These are phyloP conservation scores for Diplosoma virens DNA, from an alignment of 23 tunicate genomes.

Conservation along the genomic window DNA sequence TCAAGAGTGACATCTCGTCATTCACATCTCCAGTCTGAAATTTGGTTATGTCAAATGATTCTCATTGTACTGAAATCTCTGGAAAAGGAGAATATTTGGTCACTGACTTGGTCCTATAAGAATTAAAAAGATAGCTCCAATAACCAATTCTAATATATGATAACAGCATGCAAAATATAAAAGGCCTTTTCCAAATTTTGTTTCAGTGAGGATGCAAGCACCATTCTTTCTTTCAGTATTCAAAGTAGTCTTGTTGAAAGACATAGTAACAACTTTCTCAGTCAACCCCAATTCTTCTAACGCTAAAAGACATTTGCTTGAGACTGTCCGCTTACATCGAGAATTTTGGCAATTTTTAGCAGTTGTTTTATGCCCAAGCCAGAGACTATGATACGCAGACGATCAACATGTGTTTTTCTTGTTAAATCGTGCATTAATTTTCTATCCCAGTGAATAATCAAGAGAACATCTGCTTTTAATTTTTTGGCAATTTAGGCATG, in stretches of 20 bases:
- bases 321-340: constrained; percentile 3
- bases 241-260: constrained; percentile 1
- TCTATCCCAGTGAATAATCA: constrained; percentile 26
- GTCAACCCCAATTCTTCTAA: constrained; percentile 22
- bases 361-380: constrained; percentile 11
- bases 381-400: constrained; percentile 10
- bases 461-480: background rate
- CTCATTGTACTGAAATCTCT: constrained; percentile 16
- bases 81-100: constrained; percentile 20
- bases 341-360: constrained; percentile 24
- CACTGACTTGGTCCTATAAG: background rate
- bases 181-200: background rate
- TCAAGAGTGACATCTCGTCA: background rate
- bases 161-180: background rate
- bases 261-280: constrained; percentile 24
- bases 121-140: constrained; percentile 14
- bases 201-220: constrained; percentile 14
- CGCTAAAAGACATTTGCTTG: constrained; percentile 27
- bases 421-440: constrained; percentile 22
- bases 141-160: constrained; percentile 13
- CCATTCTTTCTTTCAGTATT: constrained; percentile 16
- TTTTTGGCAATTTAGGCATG: constrained; percentile 11
- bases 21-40: constrained; percentile 18
- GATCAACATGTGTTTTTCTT: constrained; percentile 19
- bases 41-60: background rate